Evolutionary conservation across 2,888 invertebrate species (phyloP).

Genomic region (Subacronicta megacephala): DNA sequence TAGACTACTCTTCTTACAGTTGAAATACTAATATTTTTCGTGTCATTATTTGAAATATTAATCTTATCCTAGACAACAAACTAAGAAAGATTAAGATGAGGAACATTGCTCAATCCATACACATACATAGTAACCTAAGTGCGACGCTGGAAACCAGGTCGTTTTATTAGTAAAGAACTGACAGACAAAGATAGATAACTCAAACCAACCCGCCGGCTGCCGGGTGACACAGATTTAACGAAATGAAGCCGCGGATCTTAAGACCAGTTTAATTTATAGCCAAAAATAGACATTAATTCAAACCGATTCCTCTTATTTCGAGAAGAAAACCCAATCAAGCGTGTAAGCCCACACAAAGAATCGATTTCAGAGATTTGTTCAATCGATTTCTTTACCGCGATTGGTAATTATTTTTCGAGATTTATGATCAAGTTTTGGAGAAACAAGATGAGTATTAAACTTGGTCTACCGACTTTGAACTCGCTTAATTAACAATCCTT

Average conservation of each 20-base stretch:
- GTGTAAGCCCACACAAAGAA: conserved; percentile 17
- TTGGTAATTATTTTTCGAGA: conserved; percentile 18
- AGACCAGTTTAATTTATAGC: conserved; percentile 35
- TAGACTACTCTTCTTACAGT: too few species aligned
- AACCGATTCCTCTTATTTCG: conserved; percentile 20
- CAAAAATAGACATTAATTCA: conserved; percentile 39
- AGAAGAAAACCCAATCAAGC: conserved; percentile 18
- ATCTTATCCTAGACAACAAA: neutral
- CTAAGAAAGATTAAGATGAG: neutral
- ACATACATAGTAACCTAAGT: conserved; percentile 12
- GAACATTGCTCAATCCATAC: neutral
- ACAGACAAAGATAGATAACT: conserved; percentile 44
- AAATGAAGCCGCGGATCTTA: conserved; percentile 38
- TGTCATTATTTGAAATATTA: too few species aligned
- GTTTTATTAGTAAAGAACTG: conserved; percentile 42
- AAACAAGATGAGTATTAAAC: conserved; percentile 24
- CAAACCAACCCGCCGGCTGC: conserved; percentile 25
- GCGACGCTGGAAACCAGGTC: conserved; percentile 19
- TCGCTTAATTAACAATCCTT: conserved; percentile 49
- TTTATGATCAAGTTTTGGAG: conserved; percentile 22
- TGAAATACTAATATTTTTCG: too few species aligned
- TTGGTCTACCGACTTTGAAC: conserved; percentile 31
- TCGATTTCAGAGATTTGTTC: conserved; percentile 5
- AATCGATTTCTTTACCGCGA: conserved; percentile 21
- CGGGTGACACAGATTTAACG: conserved; percentile 42